A percentile compares a stretch with the other conserved stretches of the same genome.
These are phyloP conservation scores for Pitangus sulphuratus DNA, from an alignment of 2,797 vertebrate genomes.

Conservation along the genomic window DNA sequence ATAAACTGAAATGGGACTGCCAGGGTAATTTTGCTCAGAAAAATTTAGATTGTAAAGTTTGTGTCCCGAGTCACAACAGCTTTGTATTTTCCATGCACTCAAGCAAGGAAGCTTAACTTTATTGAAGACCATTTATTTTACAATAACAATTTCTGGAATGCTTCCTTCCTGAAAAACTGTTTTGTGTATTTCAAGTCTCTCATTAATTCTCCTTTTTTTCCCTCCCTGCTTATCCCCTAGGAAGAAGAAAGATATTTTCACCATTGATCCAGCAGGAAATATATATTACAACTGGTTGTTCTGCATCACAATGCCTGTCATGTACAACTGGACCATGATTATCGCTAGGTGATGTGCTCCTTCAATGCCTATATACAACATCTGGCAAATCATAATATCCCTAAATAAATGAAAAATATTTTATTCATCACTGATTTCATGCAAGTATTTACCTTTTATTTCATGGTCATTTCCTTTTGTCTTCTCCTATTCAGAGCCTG, in stretches of 20 bases:
- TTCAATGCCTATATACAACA: not conserved
- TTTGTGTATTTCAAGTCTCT: not conserved
- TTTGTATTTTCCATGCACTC: not conserved
- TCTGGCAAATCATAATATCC: not conserved
- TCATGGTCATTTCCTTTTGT: not conserved
- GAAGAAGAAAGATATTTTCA: conserved; percentile 81
- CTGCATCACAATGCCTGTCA: conserved; percentile 91
- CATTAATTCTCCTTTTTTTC: not conserved
- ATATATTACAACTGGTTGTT: conserved; percentile 92
- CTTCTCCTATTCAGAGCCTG: conserved; percentile 83
- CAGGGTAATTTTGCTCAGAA: not conserved
- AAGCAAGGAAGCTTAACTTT: not conserved
- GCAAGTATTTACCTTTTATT: not conserved
- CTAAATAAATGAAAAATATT: not conserved
- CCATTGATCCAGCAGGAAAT: conserved; percentile 90
- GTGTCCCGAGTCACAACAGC: not conserved
- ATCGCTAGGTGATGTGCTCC: conserved; percentile 87
- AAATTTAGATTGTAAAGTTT: not conserved
- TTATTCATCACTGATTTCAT: not conserved
- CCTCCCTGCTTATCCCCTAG: conserved; percentile 69
- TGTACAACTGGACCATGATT: conserved; percentile 97
- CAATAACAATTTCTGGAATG: not conserved
- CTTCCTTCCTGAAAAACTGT: not conserved
- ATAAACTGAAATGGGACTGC: not conserved
- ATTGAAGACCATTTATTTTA: not conserved